Percentiles rank a stretch among this genome's conserved stretches.
phyloP scores from a whole-genome alignment of 2,888 invertebrate species.

The Rhaphigaster nebulosa region DNA sequence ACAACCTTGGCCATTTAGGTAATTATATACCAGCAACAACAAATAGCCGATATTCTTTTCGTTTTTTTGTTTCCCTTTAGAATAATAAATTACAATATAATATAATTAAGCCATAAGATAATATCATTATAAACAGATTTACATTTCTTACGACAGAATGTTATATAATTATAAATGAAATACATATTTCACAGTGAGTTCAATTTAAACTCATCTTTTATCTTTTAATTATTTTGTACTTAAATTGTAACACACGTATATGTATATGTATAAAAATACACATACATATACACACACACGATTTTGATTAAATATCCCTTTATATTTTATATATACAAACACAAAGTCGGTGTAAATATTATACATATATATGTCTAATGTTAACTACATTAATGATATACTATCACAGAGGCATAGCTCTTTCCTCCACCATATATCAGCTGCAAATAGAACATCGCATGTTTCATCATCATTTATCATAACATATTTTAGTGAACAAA shows the following conservation, averaged over 20 bases:
- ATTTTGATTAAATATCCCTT: slow-evolving; percentile 36
- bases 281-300: not conserved
- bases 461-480: slow-evolving; percentile 25
- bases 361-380: slow-evolving; percentile 39
- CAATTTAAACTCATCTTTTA: slow-evolving; percentile 13
- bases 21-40: slow-evolving; percentile 46
- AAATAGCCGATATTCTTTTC: slow-evolving; percentile 6
- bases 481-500: slow-evolving; percentile 35
- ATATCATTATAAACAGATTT: slow-evolving; percentile 46
- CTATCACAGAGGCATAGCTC: slow-evolving; percentile 60
- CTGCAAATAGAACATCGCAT: slow-evolving; percentile 29
- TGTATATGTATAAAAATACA: not conserved
- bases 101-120: slow-evolving; percentile 49
- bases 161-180: slow-evolving; percentile 43
- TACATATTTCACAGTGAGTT: not conserved
- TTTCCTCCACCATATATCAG: slow-evolving; percentile 58
- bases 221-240: slow-evolving; percentile 41
- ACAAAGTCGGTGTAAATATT: slow-evolving; percentile 33
- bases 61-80: slow-evolving; percentile 24
- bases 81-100: slow-evolving; percentile 33
- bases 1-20: slow-evolving; percentile 43
- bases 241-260: not conserved
- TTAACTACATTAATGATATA: slow-evolving; percentile 53
- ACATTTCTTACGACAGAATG: slow-evolving; percentile 17
- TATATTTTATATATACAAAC: slow-evolving; percentile 42